Conservation (phyloP, 2,888 invertebrate genomes). For the Saturnia japonica region DNA sequence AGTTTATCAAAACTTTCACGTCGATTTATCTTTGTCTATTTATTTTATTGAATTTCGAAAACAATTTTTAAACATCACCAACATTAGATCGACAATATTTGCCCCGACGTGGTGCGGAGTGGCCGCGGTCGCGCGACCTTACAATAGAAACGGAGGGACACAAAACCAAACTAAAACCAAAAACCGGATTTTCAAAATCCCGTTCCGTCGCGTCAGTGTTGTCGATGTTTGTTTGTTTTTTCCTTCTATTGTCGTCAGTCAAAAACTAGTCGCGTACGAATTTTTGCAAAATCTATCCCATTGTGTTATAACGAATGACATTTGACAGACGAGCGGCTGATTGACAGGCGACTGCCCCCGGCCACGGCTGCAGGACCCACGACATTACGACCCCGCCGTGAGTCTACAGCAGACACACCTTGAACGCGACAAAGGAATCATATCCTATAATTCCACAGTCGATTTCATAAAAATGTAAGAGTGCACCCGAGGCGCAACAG, state of each 20-base stretch:
- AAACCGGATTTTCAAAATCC: constrained; percentile 82
- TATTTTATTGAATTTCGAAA: background rate
- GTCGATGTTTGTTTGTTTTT: constrained; percentile 81
- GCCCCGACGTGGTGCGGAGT: constrained; percentile 30
- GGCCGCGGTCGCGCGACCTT: constrained; percentile 46
- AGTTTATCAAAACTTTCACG: background rate
- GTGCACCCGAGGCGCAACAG: constrained; percentile 73
- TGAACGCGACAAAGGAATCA: constrained; percentile 47
- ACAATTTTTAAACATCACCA: constrained; percentile 29
- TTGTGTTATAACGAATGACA: constrained; percentile 74
- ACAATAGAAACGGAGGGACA: constrained; percentile 58
- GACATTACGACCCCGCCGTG: background rate
- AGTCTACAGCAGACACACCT: constrained; percentile 33
- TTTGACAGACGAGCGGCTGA: constrained; percentile 66
- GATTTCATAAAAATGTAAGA: constrained; percentile 44
- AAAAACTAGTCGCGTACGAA: constrained; percentile 72
- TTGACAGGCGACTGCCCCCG: constrained; percentile 42
- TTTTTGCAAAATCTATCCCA: constrained; percentile 78
- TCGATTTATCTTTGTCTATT: background rate
- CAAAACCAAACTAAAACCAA: constrained; percentile 66
- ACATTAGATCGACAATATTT: constrained; percentile 46
- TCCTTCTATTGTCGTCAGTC: constrained; percentile 76
- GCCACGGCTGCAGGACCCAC: constrained; percentile 23
- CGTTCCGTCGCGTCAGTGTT: constrained; percentile 76
- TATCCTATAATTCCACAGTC: constrained; percentile 42